Percentiles rank a stretch among this genome's conserved stretches.
phyloP scores from a whole-genome alignment of 2,113 vertebrate genomes.

The Paralichthys olivaceus region DNA sequence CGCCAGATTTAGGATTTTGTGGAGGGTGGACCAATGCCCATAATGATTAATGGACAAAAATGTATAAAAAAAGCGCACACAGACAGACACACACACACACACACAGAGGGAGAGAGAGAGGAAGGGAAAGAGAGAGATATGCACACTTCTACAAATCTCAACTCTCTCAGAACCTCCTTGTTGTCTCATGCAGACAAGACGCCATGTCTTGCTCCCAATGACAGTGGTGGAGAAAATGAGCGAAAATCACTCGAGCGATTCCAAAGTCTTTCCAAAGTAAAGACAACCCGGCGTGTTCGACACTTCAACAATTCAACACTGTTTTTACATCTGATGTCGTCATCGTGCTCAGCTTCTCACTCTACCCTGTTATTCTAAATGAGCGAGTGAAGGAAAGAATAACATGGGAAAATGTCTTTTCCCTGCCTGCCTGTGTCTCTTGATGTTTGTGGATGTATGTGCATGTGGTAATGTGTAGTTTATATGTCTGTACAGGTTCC shows the following conservation, averaged over 20 bases:
- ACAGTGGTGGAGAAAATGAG: slow-evolving; percentile 74
- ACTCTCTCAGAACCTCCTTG: slow-evolving; percentile 50
- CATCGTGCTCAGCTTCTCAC: slow-evolving; percentile 67
- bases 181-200: slow-evolving; percentile 38
- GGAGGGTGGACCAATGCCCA: slow-evolving; percentile 13
- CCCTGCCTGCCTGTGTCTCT: slow-evolving; percentile 47
- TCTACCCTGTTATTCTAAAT: slow-evolving; percentile 74
- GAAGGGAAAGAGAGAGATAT: neutral
- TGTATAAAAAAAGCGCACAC: slow-evolving; percentile 17
- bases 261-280: slow-evolving; percentile 73
- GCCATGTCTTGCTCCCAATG: slow-evolving; percentile 33
- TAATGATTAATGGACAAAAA: slow-evolving; percentile 45
- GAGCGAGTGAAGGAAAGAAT: slow-evolving; percentile 72
- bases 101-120: neutral
- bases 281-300: slow-evolving; percentile 64
- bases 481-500: neutral
- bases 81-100: neutral
- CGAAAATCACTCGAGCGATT: slow-evolving; percentile 57
- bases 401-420: slow-evolving; percentile 64
- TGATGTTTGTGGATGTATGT: slow-evolving; percentile 25
- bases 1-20: slow-evolving; percentile 49
- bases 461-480: slow-evolving; percentile 5
- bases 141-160: slow-evolving; percentile 39
- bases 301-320: slow-evolving; percentile 72
- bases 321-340: slow-evolving; percentile 75